Evolutionary conservation across 2,888 invertebrate genomes (phyloP), one percentile per base, ranked within the genome.

Genomic region (Gymnosoma rotundatum): DNA sequence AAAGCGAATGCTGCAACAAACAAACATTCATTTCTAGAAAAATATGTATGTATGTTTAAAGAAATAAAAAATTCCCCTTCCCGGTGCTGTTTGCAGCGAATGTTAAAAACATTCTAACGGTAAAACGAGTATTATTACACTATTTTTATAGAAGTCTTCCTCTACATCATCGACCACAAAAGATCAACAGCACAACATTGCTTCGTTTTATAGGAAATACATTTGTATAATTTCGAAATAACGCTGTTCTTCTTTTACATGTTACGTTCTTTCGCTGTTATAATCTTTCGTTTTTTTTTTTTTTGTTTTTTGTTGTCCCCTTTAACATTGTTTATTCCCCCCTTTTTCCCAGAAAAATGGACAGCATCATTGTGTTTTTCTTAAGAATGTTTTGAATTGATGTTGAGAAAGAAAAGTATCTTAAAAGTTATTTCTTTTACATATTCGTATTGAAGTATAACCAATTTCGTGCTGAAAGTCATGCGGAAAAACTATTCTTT

Each of bases 101-200:
- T 81, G 75, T 69, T 82, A 70, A 58, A 70, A 60, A 52, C 42
- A 82, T 76, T 82, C 81, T 84, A 84, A 92, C 92, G 92, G 92
- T 91, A 92, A 90, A 91, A 91, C 92, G 89, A 90, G 92, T 91
- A 90, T 84, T 79, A 83, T 79, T 83, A 79, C 79, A 80, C 78
- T 74, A 72, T 83, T 79, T 83, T 76, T 80, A 64, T 70, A 48
- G 50, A 2, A 52, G 64, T 66, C 73, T 80, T 78, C 78, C 78
- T 78, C 83, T 69, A 69, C 85, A 75, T 66, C 80, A 85, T 81
- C 80, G 66, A 58, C 63, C 63, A 69, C 70, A 66, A 66, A 58
- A 52, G 78, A 76, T 70, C 72, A 64, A 58, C 50, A 73, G 20
- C 45, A 54, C 38, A 78, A 42, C 63, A 52, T 61, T 52, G 5